Conservation (phyloP, 1,140 invertebrate species). For the Acromyrmex heyeri region DNA sequence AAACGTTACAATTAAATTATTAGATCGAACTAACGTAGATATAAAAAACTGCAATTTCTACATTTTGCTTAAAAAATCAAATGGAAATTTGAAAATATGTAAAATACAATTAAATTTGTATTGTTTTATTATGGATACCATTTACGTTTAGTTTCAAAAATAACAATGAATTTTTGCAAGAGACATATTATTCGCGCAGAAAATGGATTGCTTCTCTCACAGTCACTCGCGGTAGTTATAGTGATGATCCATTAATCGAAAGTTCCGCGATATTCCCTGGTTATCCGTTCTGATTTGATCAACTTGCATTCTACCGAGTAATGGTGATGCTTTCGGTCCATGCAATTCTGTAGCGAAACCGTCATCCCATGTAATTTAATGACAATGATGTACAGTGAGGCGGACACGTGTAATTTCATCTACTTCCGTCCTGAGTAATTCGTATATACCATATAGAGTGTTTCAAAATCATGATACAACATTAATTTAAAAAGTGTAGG, state of each 20-base stretch:
- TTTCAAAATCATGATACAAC: background rate
- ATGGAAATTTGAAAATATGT: background rate
- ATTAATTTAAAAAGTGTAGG: background rate
- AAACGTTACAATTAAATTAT: conserved; percentile 5
- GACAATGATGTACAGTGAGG: conserved; percentile 51
- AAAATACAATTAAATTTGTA: background rate
- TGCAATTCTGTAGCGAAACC: conserved; percentile 4
- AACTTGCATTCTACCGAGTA: conserved; percentile 35
- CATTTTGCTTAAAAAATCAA: background rate
- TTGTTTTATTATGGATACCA: background rate
- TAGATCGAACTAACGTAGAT: background rate
- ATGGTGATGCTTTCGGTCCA: conserved; percentile 36
- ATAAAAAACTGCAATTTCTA: background rate
- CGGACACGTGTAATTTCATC: conserved; percentile 33
- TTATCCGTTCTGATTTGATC: conserved; percentile 56
- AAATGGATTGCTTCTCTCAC: conserved; percentile 41
- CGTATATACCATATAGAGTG: background rate
- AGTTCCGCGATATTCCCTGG: conserved; percentile 45
- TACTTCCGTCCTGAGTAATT: conserved; percentile 11
- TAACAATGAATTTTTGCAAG: background rate
- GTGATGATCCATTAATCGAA: conserved; percentile 61
- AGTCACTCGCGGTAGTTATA: background rate
- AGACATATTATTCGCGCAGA: conserved; percentile 3
- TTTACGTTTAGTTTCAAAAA: conserved; percentile 9
- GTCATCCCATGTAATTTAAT: conserved; percentile 56